Evolutionary conservation across 2,797 vertebrate genomes (phyloP).

Genomic region (Sebastes minor): DNA sequence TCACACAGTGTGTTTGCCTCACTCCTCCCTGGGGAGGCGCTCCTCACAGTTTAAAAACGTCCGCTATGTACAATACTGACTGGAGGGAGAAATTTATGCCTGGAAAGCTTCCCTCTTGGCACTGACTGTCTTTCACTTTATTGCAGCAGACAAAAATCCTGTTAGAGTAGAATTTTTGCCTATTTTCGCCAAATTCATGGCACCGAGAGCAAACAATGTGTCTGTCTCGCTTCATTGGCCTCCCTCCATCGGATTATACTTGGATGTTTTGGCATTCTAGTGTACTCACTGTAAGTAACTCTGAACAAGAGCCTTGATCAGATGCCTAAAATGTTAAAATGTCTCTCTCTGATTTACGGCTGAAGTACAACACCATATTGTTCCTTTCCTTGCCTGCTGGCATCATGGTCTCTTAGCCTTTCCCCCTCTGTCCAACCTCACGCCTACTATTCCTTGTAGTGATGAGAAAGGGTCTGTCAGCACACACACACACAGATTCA

Average conservation of each 20-base stretch:
- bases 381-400: constrained; percentile 27
- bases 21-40: not conserved
- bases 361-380: constrained; percentile 40
- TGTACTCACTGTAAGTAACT: constrained; percentile 21
- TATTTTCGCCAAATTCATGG: constrained; percentile 16
- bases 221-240: constrained; percentile 16
- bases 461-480: constrained; percentile 37
- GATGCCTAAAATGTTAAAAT: constrained; percentile 44
- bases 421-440: constrained; percentile 13
- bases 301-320: constrained; percentile 38
- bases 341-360: constrained; percentile 21
- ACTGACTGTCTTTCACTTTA: constrained; percentile 31
- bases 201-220: constrained; percentile 19
- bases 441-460: constrained; percentile 36
- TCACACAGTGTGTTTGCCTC: not conserved
- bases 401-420: constrained; percentile 31
- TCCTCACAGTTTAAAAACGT: not conserved
- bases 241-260: constrained; percentile 26
- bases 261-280: constrained; percentile 22
- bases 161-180: not conserved
- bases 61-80: not conserved
- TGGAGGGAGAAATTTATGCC: constrained; percentile 18
- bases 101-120: constrained; percentile 26
- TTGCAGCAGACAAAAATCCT: constrained; percentile 34
- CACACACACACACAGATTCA: constrained; percentile 5